Conservation (phyloP, 2,888 invertebrate genomes). For the Drosophila barbarae region DNA sequence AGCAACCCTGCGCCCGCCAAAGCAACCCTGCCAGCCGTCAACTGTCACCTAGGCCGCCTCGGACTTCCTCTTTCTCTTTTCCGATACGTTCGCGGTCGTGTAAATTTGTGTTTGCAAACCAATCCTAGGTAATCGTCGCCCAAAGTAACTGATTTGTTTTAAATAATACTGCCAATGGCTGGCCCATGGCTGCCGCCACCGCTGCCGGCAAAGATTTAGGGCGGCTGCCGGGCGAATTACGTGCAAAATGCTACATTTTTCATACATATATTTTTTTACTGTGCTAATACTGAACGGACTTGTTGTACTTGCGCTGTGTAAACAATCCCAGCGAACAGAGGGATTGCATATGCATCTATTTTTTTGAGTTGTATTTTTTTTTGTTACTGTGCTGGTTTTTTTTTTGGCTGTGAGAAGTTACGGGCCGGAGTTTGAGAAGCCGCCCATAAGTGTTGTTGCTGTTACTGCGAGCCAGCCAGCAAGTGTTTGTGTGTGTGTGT, state of each 20-base stretch:
- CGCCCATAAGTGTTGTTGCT: constrained; percentile 18
- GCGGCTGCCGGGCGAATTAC: constrained; percentile 44
- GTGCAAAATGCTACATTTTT: constrained; percentile 43
- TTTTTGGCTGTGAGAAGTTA: not conserved
- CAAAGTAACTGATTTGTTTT: constrained; percentile 52
- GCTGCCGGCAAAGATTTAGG: constrained; percentile 37
- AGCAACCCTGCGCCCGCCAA: constrained; percentile 26
- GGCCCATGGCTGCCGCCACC: not conserved
- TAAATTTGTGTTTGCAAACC: constrained; percentile 78
- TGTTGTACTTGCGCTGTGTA: constrained; percentile 11
- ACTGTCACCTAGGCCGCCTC: constrained; percentile 71
- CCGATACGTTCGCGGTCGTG: constrained; percentile 80
- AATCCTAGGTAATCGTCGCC: constrained; percentile 79
- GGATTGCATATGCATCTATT: constrained; percentile 7
- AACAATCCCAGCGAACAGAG: constrained; percentile 26
- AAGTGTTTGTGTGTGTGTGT: constrained; percentile 1
- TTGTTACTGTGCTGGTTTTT: constrained; percentile 39
- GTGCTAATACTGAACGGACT: constrained; percentile 39
- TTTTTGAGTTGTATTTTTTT: constrained; percentile 58
- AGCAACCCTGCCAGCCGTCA: constrained; percentile 52
- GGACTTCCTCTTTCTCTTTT: constrained; percentile 79
- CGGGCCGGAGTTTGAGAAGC: constrained; percentile 1
- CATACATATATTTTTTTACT: constrained; percentile 51
- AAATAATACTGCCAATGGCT: constrained; percentile 2
- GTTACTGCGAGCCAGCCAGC: not conserved